Base-by-base conservation (phyloP, 1,140 invertebrate species). In the Leptinotarsa lineolata region DNA sequence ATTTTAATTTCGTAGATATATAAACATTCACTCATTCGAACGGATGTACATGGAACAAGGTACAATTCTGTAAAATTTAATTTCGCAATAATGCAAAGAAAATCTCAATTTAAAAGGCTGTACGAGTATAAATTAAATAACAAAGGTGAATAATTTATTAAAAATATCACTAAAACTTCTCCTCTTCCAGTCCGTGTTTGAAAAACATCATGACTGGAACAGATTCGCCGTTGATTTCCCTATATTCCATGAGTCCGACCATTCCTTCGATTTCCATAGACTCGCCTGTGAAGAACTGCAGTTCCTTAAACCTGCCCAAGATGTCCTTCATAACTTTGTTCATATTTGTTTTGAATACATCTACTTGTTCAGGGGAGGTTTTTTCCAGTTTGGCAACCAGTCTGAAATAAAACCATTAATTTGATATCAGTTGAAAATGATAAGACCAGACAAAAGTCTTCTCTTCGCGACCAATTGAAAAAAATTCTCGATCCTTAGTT, bases 301-400 rank as follows among this genome's bases (percentile, higher is more conserved):
- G 87, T 71, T 97, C 96, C 83, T 97, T 97, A 87, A 97, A 97
- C 85, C 95, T 92, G 48, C 91, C 87, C 58, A 98, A 86, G 78
- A 98, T 91, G 76, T 97, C 95, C 83, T 97, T 98, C 92, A 97
- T 96, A 63, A 95, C 95, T 89, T 95, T 95, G 85, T 96, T 96
- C 87, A 97, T 94, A 83, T 97, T 97, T 15, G 90, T 93, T 85
- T 97, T 97, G 84, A 96, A 95, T 20, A 92, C 86, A 15, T 95
- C 92, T 73, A 96, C 92, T 88, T 97, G 91, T 79, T 94, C 91
- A 22, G 93, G 94, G 20, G 89, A 81, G 22, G 87, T 91, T 83
- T 95, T 91, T 87, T 94, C 90, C 77, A 96, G 88, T 86, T 93
- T 94, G 75, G 90, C 90, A 75, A 95, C 90, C 81, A 96, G 88